Conservation (phyloP, 2,888 invertebrate genomes). For the Marronus borbonicus region DNA sequence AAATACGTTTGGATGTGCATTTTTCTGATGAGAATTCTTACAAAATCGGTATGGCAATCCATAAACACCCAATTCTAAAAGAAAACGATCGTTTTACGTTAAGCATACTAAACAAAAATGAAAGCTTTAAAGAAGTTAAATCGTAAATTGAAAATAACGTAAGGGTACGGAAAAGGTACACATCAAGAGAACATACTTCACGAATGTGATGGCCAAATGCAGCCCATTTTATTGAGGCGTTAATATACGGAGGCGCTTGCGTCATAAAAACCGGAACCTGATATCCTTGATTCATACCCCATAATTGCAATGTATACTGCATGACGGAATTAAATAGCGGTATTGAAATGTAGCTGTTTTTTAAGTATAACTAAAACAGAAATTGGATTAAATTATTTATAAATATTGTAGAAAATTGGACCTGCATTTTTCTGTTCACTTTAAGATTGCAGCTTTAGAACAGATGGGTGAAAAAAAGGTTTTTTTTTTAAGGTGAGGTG, state of each 20-base stretch:
- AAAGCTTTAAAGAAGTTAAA: too few relatives aligned
- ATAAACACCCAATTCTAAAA: slow-evolving; percentile 57
- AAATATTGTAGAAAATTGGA: background rate
- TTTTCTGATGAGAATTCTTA: slow-evolving; percentile 55
- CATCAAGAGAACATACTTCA: slow-evolving; percentile 48
- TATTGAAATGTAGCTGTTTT: slow-evolving; percentile 55
- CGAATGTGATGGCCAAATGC: slow-evolving; percentile 59
- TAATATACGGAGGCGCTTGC: slow-evolving; percentile 56
- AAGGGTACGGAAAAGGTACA: too few relatives aligned
- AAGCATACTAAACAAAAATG: too few relatives aligned
- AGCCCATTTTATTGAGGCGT: slow-evolving; percentile 56
- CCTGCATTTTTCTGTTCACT: too few relatives aligned
- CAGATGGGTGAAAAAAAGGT: too few relatives aligned
- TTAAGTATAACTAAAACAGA: slow-evolving; percentile 52
- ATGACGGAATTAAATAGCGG: slow-evolving; percentile 56
- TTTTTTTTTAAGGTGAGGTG: too few relatives aligned
- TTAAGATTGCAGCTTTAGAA: too few relatives aligned
- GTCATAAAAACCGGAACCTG: slow-evolving; percentile 57
- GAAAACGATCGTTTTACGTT: background rate
- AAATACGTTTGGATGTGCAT: slow-evolving; percentile 56
- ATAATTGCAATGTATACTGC: slow-evolving; percentile 57
- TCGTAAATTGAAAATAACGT: too few relatives aligned
- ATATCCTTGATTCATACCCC: slow-evolving; percentile 56
- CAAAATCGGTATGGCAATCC: slow-evolving; percentile 59
- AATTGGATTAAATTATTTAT: background rate